Base-by-base conservation (phyloP, 2,797 vertebrate genomes). In the Sorex maritimensis region DNA sequence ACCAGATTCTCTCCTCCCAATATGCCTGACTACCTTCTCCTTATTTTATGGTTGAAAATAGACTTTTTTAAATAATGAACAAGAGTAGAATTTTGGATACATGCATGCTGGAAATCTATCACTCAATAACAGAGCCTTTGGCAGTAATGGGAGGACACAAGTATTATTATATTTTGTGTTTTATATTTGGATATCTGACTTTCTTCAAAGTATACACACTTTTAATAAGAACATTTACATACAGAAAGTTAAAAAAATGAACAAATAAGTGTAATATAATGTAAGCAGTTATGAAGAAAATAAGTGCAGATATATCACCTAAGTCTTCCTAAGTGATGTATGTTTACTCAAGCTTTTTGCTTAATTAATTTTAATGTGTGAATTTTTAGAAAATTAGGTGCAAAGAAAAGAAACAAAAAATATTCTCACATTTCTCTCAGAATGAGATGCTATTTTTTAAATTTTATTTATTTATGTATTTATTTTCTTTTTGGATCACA, bases 281-380 rank as follows among this genome's bases (percentile, higher is more conserved):
- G 10, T n/a, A 2, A 21, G n/a, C 5, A 68, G 61, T 77, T 67
- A 38, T 87, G 49, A 83, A 24, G 9, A 69, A 65, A 46, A 73
- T 5, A 49, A 9, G 19, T 72, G 72, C 82, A n/a, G 15, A 89
- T 8, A 8, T 65, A 34, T 71, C 44, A 34, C 3, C 19, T 21
- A 52, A 74, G 12, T 44, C 46, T 55, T 72, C 21, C 21, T 67
- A 89, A 79, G 24, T 61, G 30, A 75, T 52, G 9, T 55, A 24
- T 1, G 6, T 61, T 49, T 73, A 69, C 61, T 82, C n/a, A 74
- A 74, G 68, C 3, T n/a, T 58, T 73, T 23, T 8, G 34, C 3
- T 81, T 77, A 89, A 44, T 69, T 78, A 23, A 15, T 10, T 72
- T 92, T 89, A 68, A 68, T 46, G 34, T 71, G 38, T 84, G 38